Conservation (phyloP, 2,113 vertebrate species). For the Nycticryphes semicollaris region DNA sequence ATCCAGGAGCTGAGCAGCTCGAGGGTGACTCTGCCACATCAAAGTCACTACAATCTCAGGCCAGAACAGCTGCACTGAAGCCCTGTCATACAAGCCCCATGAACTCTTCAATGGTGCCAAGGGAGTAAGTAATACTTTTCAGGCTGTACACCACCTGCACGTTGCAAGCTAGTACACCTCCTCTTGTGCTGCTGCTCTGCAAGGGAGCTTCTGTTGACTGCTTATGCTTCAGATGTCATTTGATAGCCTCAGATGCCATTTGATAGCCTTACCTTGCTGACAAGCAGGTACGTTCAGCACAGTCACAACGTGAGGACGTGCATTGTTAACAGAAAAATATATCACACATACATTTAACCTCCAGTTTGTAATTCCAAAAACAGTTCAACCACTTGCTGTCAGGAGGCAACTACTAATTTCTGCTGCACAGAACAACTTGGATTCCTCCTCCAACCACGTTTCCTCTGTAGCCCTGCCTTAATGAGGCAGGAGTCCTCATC, state of each 20-base stretch:
- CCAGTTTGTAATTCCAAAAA: background rate
- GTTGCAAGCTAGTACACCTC: background rate
- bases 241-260: background rate
- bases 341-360: background rate
- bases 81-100: background rate
- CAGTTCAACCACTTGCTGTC: background rate
- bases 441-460: background rate
- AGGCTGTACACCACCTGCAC: background rate
- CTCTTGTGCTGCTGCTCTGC: background rate
- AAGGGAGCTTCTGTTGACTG: background rate
- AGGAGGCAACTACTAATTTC: background rate
- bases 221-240: background rate
- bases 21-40: constrained; percentile 59
- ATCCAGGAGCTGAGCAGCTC: constrained; percentile 66
- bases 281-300: background rate
- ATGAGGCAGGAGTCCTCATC: background rate
- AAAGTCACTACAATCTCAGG: constrained; percentile 60
- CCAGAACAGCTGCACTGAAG: constrained; percentile 56
- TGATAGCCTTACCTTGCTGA: background rate
- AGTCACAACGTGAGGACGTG: background rate
- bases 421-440: background rate
- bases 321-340: background rate
- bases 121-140: constrained; percentile 10
- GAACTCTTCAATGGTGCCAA: background rate
- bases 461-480: background rate